Evolutionary conservation across 1,140 invertebrate species (phyloP).

Genomic region (Drosophila murphyi): DNA sequence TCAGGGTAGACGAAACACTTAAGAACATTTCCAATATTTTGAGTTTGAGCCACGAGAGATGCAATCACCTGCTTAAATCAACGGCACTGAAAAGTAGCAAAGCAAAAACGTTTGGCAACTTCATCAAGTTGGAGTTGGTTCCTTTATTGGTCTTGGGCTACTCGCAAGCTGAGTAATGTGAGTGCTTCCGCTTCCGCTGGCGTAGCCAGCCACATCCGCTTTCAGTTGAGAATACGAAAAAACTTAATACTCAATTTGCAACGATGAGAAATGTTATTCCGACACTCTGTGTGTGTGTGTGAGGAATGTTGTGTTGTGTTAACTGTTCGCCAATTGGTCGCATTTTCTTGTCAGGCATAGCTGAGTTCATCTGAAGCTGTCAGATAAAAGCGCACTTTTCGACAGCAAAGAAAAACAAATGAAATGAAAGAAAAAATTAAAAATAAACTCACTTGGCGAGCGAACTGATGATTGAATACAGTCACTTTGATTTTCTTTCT

Average conservation of each 20-base stretch:
- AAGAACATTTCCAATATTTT: constrained; percentile 30
- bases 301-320: constrained; percentile 60
- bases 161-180: constrained; percentile 68
- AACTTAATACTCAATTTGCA: constrained; percentile 79
- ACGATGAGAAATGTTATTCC: constrained; percentile 47
- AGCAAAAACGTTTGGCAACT: constrained; percentile 9
- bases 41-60: constrained; percentile 4
- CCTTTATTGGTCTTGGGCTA: constrained; percentile 32
- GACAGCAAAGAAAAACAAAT: constrained; percentile 19
- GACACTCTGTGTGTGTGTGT: constrained; percentile 12
- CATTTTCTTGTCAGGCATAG: constrained; percentile 32
- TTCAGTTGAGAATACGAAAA: constrained; percentile 84
- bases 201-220: constrained; percentile 85
- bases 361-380: constrained; percentile 46
- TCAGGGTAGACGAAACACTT: too few relatives aligned
- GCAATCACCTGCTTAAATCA: constrained; percentile 48
- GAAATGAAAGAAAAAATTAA: constrained; percentile 6
- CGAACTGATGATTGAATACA: constrained; percentile 63
- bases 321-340: constrained; percentile 58
- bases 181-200: constrained; percentile 74
- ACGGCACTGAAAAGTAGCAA: constrained; percentile 3
- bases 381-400: constrained; percentile 68
- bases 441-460: constrained; percentile 42
- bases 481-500: constrained; percentile 58
- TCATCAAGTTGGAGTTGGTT: constrained; percentile 22